Evolutionary conservation across 1,140 invertebrate species (phyloP), one percentile per base, ranked within the genome.

Genomic region (Caerostris extrusa): DNA sequence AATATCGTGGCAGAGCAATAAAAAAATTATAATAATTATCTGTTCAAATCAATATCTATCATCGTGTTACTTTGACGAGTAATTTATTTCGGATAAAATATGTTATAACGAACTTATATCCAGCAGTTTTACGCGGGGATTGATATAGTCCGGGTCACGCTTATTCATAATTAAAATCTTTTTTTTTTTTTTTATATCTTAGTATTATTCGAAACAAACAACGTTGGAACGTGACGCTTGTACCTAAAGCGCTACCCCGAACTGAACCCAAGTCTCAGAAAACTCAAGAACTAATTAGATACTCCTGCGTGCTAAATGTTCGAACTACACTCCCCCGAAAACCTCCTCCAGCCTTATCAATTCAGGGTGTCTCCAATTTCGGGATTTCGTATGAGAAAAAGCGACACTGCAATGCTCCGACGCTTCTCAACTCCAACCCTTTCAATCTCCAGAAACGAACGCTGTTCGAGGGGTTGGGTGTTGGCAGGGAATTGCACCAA

Each of bases 401-500:
- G 71, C 17, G 12, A 50, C 17, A 19, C 17, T 81, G 71, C 71
- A 58, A 85, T 53, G 81, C 50, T 56, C n/a, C 81, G 81, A 57
- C 82, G 82, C 82, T 56, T 57, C 82, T 2, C 55, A 3, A 85
- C 82, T 56, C 12, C 69, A 71, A 71, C 69, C 69, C 12, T 71
- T 71, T 71, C 69, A 34, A 10, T 71, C 34, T 64, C 61, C 61
- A 64, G 61, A 2, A 64, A 10, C 17, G 69, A 34, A 34, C 34
- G 34, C 34, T 34, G 34, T 34, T 34, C 19, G 34, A 50, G 69
- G 69, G 69, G 8, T 8, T 4, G 69, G 69, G 69, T 71, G 69
- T 71, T 71, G 69, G 69, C 69, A 85, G 56, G 55, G 82, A 3
- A 5, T 67, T n/a, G 64, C 64, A 67, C n/a, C 64, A n/a, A n/a